Conservation (phyloP, 2,797 vertebrate species). For the Xiphorhynchus erythropygius region DNA sequence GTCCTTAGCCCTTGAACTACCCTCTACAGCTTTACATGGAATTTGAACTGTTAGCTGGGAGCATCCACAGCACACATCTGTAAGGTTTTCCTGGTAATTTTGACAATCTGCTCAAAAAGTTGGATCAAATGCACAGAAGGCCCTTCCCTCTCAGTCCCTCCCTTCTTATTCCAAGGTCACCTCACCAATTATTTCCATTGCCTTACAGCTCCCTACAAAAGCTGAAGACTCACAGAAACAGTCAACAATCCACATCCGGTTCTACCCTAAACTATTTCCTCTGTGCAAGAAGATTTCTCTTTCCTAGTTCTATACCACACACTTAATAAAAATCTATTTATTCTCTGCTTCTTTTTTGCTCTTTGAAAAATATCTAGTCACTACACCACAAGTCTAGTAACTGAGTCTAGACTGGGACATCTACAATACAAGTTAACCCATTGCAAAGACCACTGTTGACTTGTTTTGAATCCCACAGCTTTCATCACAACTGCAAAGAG, state of each 20-base stretch:
- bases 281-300: background rate
- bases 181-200: background rate
- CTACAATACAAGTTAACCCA: background rate
- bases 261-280: background rate
- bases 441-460: background rate
- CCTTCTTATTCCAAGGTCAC: background rate
- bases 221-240: background rate
- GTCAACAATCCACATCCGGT: fast-evolving
- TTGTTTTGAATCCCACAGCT: background rate
- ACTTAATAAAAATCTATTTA: background rate
- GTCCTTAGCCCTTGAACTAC: background rate
- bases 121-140: background rate
- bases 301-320: background rate
- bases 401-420: background rate
- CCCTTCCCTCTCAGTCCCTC: background rate
- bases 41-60: background rate
- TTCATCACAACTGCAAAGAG: background rate
- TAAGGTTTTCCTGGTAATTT: background rate
- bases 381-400: background rate
- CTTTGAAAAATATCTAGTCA: background rate
- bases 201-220: background rate
- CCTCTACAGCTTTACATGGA: background rate
- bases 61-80: background rate
- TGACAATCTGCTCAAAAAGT: background rate
- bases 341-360: background rate